These are phyloP conservation scores for Xerus rutilus DNA, from an alignment of 2,797 vertebrate genomes.

Conservation along the genomic window DNA sequence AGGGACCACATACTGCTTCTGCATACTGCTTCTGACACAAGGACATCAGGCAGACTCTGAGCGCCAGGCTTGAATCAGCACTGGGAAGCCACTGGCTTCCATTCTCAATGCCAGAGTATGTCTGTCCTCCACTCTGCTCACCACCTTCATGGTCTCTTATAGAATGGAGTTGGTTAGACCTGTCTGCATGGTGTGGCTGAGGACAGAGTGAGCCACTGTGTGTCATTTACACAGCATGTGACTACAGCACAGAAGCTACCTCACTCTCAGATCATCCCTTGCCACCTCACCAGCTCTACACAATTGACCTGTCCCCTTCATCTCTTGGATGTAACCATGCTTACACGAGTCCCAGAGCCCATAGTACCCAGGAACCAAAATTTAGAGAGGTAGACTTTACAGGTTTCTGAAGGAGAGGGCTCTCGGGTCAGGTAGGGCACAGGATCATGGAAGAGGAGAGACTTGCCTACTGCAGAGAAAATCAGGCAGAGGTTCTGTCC, in stretches of 20 bases:
- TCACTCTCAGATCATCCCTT: background rate
- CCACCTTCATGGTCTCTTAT: background rate
- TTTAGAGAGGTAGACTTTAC: background rate
- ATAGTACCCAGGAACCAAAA: background rate
- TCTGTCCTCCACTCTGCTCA: background rate
- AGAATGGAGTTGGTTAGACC: background rate
- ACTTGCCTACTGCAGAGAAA: background rate
- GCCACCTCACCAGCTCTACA: background rate
- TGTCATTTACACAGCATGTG: background rate
- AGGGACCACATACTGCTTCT: background rate
- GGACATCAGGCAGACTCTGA: background rate
- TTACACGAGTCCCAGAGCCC: background rate
- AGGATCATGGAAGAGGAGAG: background rate
- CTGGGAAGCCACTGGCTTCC: background rate
- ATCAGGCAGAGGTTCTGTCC: background rate
- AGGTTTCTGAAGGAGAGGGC: background rate
- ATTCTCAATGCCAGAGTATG: background rate
- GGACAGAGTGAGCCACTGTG: background rate
- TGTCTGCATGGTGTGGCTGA: background rate
- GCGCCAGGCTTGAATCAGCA: background rate
- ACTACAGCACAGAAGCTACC: rapidly evolving
- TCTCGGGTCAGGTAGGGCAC: background rate
- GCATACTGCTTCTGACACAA: rapidly evolving
- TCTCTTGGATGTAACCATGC: background rate
- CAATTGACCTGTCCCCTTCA: background rate